Percentiles rank a stretch among this genome's conserved stretches.
Evolutionary conservation across 2,113 vertebrate genomes (phyloP).

Genomic region (Strix uralensis): DNA sequence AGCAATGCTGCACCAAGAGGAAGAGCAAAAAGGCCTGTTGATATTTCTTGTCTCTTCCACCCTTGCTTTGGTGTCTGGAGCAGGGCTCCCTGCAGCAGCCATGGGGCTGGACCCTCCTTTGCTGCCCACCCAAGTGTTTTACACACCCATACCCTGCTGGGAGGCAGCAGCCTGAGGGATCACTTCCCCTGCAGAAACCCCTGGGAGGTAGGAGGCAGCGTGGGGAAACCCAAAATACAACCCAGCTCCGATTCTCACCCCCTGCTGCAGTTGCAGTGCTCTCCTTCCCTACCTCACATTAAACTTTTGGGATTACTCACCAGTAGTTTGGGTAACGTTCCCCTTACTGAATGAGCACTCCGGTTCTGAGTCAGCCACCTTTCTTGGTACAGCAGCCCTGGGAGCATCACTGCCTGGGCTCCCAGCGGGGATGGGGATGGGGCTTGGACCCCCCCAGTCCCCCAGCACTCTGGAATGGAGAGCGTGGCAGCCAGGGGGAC

Average conservation of each 20-base stretch:
- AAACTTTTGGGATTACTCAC: constrained; percentile 54
- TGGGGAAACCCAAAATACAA: constrained; percentile 29
- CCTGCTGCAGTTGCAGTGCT: background rate
- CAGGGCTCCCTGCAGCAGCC: background rate
- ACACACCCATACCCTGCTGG: background rate
- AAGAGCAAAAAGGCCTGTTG: background rate
- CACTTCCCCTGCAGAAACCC: background rate
- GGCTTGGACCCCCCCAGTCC: background rate
- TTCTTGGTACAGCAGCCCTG: background rate
- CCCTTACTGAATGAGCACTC: background rate
- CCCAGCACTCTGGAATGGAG: background rate
- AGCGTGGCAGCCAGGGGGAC: background rate
- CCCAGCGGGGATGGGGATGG: background rate
- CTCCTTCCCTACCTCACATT: background rate
- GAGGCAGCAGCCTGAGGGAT: background rate
- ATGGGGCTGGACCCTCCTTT: background rate
- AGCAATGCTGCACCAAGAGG: background rate
- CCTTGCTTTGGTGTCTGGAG: background rate
- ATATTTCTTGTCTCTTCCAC: background rate
- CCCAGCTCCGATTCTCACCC: background rate
- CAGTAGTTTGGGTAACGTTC: background rate
- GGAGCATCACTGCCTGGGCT: background rate
- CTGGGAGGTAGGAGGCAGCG: background rate
- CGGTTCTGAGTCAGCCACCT: constrained; percentile 2
- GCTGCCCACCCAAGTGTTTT: rapidly evolving